A percentile compares a stretch with the other conserved stretches of the same genome.
These are phyloP conservation scores for Rhopalosiphum maidis DNA, from an alignment of 1,140 invertebrate species.

Conservation along the genomic window DNA sequence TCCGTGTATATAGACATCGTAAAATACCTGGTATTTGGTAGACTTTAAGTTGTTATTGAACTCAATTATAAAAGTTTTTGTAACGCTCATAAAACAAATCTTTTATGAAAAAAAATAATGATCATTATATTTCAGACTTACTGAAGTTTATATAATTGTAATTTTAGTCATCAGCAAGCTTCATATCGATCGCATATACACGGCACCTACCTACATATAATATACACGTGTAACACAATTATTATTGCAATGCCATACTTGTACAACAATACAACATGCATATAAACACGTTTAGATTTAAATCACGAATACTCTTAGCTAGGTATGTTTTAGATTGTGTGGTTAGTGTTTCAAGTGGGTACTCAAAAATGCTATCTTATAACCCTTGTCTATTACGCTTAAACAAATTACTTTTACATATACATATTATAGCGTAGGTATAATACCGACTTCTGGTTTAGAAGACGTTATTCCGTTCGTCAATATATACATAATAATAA, in stretches of 20 bases:
- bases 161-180: neutral
- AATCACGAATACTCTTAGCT: neutral
- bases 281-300: constrained; percentile 17
- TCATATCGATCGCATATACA: neutral
- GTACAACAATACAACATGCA: neutral
- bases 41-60: no score
- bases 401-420: neutral
- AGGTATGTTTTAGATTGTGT: neutral
- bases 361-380: constrained; percentile 3
- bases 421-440: neutral
- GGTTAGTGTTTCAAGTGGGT: neutral
- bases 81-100: neutral
- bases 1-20: neutral
- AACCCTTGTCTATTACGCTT: neutral
- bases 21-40: no score
- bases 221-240: neutral
- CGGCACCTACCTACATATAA: neutral
- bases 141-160: neutral
- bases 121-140: neutral
- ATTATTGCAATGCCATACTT: neutral
- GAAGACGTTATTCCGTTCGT: neutral
- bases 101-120: neutral
- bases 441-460: neutral
- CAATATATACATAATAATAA: no score
- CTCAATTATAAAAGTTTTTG: neutral